phyloP scores from a whole-genome alignment of 2,888 invertebrate species.

The Neoitamus cyanurus region DNA sequence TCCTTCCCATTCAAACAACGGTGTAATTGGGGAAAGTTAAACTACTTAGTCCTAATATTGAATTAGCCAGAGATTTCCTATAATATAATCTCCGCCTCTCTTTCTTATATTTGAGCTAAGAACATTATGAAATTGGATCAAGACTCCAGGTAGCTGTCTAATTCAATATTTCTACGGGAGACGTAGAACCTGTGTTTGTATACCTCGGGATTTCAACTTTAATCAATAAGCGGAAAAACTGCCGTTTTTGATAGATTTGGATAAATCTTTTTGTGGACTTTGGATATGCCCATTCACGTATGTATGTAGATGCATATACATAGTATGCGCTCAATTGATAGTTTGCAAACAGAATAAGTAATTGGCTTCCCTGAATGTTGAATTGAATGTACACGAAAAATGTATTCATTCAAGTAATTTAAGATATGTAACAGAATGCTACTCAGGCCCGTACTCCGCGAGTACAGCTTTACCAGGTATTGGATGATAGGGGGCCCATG shows the following conservation, averaged over 20 bases:
- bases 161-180: background rate
- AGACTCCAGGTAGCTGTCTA: background rate
- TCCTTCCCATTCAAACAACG: background rate
- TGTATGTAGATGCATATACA: background rate
- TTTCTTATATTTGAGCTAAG: background rate
- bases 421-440: background rate
- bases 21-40: background rate
- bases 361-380: background rate
- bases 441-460: no score
- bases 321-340: background rate
- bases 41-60: background rate
- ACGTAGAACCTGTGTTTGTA: background rate
- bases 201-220: background rate
- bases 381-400: background rate
- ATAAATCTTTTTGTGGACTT: background rate
- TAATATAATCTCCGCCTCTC: background rate
- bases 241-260: background rate
- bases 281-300: no score
- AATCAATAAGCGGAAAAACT: background rate
- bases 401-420: background rate
- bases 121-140: background rate
- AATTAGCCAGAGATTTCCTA: background rate
- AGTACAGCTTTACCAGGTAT: no score
- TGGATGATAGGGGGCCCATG: no score
- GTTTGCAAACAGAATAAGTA: background rate